Conservation (phyloP, 1,140 invertebrate species). For the Drosophila saltans region DNA sequence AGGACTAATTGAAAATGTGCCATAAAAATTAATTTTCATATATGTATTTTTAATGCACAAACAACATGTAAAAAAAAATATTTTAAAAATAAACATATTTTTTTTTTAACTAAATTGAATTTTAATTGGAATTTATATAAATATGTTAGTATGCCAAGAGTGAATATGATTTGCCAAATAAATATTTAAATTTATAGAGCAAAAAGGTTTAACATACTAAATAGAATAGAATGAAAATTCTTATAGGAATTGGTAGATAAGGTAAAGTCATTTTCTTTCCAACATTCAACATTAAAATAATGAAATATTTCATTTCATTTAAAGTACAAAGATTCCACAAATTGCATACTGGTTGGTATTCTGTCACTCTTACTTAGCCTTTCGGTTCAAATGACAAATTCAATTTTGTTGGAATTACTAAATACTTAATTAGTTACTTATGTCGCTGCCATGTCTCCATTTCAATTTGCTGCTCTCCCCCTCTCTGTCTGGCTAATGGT, state of each 20-base stretch:
- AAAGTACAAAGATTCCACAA: no score
- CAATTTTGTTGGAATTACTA: neutral
- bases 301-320: no score
- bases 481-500: no score
- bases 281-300: no score
- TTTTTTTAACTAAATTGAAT: slow-evolving; percentile 40
- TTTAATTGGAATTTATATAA: slow-evolving; percentile 50
- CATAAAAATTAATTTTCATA: slow-evolving; percentile 48
- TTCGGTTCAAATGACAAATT: neutral
- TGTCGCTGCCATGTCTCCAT: neutral
- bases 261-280: no score
- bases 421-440: slow-evolving; percentile 9
- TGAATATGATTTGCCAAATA: no score
- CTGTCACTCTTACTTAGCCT: neutral
- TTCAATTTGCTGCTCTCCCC: no score
- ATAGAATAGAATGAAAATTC: no score
- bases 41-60: slow-evolving; percentile 51
- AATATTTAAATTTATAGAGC: no score
- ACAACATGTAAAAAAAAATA: slow-evolving; percentile 17
- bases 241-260: no score
- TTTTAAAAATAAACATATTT: neutral
- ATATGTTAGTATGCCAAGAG: neutral
- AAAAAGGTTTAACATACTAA: no score
- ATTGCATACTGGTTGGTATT: neutral
- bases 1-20: slow-evolving; percentile 47